Base-by-base conservation (phyloP, 2,113 vertebrate species). In the Malaclemys terrapin region DNA sequence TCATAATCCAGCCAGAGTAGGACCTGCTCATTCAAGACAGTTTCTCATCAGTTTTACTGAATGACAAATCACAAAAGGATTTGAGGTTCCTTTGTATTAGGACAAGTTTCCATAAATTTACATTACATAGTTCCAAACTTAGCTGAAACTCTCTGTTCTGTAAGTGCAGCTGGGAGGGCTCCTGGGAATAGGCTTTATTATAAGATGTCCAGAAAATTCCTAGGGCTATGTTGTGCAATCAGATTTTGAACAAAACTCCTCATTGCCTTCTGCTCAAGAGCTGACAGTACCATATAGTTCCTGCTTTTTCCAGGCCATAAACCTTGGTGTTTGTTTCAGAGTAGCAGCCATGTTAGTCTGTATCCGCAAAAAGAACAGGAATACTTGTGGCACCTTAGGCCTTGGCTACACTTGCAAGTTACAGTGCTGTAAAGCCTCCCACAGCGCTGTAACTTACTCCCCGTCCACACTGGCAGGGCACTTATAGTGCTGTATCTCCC, bases 41-140 rank as follows among this genome's bases (percentile, higher is more conserved):
- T 72, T n/a, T 96, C 94, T 95, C 50, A 89, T 95, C 91, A 94
- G 89, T 93, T 88, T 97, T 94, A 95, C 89, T 92, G 89, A 88
- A 83, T 92, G 93, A 95, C 94, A 95, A 84, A 83, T 96, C 0
- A 0, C 83, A 88, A 89, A 91, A 89, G 87, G 17, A 79, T 93
- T 89, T 82, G 2, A 75, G 81, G 57, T 65, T 94, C 94, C 19
- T 95, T 95, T 95, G 22, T 45, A 24, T 27, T 78, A 10, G 75
- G 12, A 27, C 22, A 27, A 27, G 25, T 78, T 78, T 27, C 90
- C 78, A 57, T 94, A 85, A 47, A 57, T 83, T 13, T 80, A 5
- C 80, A 45, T 45, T 45, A 45, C 45, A 45, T 45, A 45, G 45
- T 45, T 38, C 89, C 80, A 89, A 7, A 93, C 1, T 87, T 88